These are phyloP conservation scores for Melanostigma gelatinosum DNA, from an alignment of 2,113 vertebrate species.

Conservation along the genomic window DNA sequence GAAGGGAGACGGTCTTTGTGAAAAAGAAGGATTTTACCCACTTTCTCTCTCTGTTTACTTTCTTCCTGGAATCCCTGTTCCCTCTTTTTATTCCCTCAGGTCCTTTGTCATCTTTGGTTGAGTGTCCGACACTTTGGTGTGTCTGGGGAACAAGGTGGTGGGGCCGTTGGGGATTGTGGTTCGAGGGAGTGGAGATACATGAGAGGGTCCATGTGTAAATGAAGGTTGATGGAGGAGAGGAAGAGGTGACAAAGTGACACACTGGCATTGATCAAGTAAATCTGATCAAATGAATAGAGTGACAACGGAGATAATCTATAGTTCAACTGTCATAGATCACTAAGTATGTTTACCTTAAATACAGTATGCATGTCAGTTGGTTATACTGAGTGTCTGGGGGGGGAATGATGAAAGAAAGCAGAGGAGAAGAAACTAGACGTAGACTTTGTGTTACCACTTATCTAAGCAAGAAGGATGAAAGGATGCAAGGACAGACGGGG, in stretches of 20 bases:
- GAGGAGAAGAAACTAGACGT: constrained; percentile 37
- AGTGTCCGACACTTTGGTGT: constrained; percentile 85
- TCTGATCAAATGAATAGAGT: constrained; percentile 38
- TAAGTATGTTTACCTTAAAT: constrained; percentile 61
- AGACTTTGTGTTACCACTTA: constrained; percentile 27
- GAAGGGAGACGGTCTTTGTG: constrained; percentile 37
- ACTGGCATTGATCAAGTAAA: constrained; percentile 44
- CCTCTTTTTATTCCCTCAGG: constrained; percentile 73
- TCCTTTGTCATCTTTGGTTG: constrained; percentile 86
- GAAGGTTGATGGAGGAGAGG: constrained; percentile 42
- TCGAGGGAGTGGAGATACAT: constrained; percentile 36
- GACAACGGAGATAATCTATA: constrained; percentile 36
- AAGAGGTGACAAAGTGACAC: constrained; percentile 44
- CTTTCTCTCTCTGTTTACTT: constrained; percentile 27
- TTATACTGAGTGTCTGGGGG: constrained; percentile 40
- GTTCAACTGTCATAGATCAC: constrained; percentile 40
- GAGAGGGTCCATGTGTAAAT: constrained; percentile 33
- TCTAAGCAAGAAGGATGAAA: constrained; percentile 30
- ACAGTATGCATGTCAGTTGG: constrained; percentile 43
- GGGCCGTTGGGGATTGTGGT: constrained; percentile 19
- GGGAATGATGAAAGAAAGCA: constrained; percentile 43
- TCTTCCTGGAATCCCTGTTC: constrained; percentile 52
- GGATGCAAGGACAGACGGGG: constrained; percentile 27
- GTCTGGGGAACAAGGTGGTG: constrained; percentile 67
- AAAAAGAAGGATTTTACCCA: constrained; percentile 28